Conservation (phyloP, 2,888 invertebrate genomes). For the Nesidiocoris tenuis region DNA sequence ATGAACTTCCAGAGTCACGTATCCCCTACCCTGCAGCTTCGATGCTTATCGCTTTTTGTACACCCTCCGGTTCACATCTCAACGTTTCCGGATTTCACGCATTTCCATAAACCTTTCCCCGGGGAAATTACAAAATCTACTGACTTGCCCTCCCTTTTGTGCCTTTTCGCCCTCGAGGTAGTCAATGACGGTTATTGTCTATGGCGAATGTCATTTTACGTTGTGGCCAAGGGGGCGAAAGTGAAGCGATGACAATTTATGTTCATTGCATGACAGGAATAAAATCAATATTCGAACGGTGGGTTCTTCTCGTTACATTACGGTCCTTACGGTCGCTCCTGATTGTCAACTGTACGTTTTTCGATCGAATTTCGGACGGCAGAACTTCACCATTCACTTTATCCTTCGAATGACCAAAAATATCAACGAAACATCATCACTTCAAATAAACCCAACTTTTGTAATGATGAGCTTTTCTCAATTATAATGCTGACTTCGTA, state of each 20-base stretch:
- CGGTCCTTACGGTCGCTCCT: too few relatives aligned
- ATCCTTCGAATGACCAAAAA: too few relatives aligned
- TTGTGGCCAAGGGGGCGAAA: not conserved
- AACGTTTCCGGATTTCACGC: conserved; percentile 33
- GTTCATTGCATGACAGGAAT: conserved; percentile 22
- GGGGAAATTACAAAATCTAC: conserved; percentile 42
- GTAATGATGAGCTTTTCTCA: too few relatives aligned
- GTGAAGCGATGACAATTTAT: conserved; percentile 11
- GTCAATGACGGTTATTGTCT: conserved; percentile 38
- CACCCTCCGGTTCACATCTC: not conserved
- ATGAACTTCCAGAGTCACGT: conserved; percentile 36
- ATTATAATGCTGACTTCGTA: too few relatives aligned
- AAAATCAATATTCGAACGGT: conserved; percentile 15
- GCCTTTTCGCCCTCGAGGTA: not conserved
- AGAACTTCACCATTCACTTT: too few relatives aligned
- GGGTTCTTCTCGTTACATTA: not conserved
- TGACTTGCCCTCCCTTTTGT: conserved; percentile 1
- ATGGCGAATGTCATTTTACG: conserved; percentile 34
- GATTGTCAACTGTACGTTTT: too few relatives aligned
- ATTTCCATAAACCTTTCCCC: conserved; percentile 42
- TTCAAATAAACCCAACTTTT: too few relatives aligned
- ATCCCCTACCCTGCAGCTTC: conserved; percentile 10
- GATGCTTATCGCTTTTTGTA: conserved; percentile 32
- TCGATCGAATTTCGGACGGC: too few relatives aligned
- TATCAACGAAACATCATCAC: too few relatives aligned